Percentiles rank a stretch among this genome's conserved stretches.
phyloP scores from a whole-genome alignment of 2,797 vertebrate genomes.

The Pseudomugil tenellus region DNA sequence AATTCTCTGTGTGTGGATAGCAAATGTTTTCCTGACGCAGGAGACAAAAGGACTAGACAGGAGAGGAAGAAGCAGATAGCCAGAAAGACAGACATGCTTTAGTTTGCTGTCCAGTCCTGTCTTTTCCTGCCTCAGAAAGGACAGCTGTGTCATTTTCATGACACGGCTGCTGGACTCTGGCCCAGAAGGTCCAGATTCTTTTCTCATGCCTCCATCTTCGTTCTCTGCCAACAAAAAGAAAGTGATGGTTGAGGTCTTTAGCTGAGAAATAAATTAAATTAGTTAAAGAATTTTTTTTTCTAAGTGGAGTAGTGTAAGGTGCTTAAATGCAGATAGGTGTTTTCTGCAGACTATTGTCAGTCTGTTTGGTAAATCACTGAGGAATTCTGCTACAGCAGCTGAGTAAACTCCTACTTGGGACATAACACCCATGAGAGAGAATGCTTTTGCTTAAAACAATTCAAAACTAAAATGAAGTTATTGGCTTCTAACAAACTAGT shows the following conservation, averaged over 20 bases:
- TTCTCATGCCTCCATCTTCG: not conserved
- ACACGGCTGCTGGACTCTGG: constrained; percentile 56
- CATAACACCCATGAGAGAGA: too few relatives aligned
- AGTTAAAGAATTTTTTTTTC: not conserved
- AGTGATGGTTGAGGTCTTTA: not conserved
- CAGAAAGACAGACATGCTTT: constrained; percentile 55
- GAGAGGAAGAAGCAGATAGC: not conserved
- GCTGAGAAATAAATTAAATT: not conserved
- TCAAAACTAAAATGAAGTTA: too few relatives aligned
- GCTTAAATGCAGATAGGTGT: not conserved
- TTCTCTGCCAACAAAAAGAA: not conserved
- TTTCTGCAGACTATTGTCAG: not conserved
- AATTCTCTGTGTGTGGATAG: constrained; percentile 38
- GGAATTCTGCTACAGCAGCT: not conserved
- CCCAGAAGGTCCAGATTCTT: constrained; percentile 53
- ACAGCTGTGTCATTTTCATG: constrained; percentile 74
- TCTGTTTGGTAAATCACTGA: too few relatives aligned
- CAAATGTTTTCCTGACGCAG: constrained; percentile 52
- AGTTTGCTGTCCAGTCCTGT: constrained; percentile 54
- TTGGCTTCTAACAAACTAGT: not conserved
- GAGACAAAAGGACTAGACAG: constrained; percentile 55
- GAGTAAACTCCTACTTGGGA: not conserved
- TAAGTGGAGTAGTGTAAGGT: not conserved
- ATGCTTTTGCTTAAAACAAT: too few relatives aligned
- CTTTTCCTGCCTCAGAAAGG: constrained; percentile 56